Base-by-base conservation (phyloP, 2,797 vertebrate genomes). In the Eidolon dupreanum region DNA sequence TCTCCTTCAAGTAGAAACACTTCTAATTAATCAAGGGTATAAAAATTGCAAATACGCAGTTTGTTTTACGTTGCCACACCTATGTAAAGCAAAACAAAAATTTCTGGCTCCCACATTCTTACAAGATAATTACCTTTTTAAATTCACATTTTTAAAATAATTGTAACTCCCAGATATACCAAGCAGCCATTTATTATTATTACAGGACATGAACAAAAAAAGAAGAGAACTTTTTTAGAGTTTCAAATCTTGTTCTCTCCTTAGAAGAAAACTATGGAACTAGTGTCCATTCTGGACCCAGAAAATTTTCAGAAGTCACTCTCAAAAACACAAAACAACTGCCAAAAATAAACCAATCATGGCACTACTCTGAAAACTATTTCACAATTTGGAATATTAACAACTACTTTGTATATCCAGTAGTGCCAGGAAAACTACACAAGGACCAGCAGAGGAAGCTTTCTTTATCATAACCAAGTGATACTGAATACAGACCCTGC, bases 401-500 rank as follows among this genome's bases (percentile, higher is more conserved):
- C 6, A 82, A 87, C 38, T 49, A 88, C 19, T 31, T 24, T n/a
- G 63, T 24, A 75, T 13, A 88, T 36, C 46, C 31, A 63, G 9
- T 16, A 66, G 41, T 55, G 33, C n/a, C 43, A 46, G 16, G 12
- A 86, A 87, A 74, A 13, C 51, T 83, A 85, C 33, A 74, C 5
- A 63, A 93, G 43, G 36, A 92, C 70, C 24, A 41, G 78, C 9
- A 55, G 41, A 82, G 74, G 88, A 68, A 13, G 9, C 78, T 87
- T 95, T 49, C 70, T 88, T 82, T 71, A 89, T 91, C 83, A 96
- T 0, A 93, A 89, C 51, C 91, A 55, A 93, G 51, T 75, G 74
- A 96, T 95, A 95, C 46, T 75, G 83, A 95, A 97, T 28, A 95
- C 59, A 95, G 73, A 86, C 94, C 28, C 82, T 20, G 74, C 57